A percentile compares a stretch with the other conserved stretches of the same genome.
Evolutionary conservation across 2,113 vertebrate genomes (phyloP).

Genomic region (Nibea coibor): DNA sequence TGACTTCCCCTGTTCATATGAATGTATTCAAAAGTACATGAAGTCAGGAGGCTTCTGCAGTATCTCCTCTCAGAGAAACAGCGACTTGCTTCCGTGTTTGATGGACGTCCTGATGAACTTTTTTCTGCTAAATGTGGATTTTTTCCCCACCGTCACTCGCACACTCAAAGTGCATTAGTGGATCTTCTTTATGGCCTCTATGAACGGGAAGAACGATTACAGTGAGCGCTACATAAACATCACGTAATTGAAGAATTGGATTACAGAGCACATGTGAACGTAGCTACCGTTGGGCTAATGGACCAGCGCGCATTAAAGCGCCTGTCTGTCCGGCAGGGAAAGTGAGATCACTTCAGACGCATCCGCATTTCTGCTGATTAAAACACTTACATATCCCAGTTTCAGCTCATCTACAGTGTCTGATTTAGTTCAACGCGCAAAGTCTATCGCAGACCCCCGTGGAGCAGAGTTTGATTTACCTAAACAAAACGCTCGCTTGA

Average conservation of each 20-base stretch:
- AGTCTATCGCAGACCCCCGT: background rate
- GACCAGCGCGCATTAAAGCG: background rate
- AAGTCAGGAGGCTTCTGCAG: background rate
- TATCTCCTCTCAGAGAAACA: background rate
- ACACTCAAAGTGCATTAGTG: background rate
- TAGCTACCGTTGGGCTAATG: constrained; percentile 3
- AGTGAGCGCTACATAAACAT: constrained; percentile 1
- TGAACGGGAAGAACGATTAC: background rate
- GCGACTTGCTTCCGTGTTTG: too few species aligned
- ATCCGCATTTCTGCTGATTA: background rate
- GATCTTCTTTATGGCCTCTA: background rate
- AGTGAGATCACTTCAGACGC: background rate
- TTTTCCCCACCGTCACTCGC: too few species aligned
- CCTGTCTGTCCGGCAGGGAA: background rate
- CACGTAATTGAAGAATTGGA: background rate
- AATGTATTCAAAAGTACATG: background rate
- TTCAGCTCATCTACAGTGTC: background rate
- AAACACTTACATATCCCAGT: background rate
- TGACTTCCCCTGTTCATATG: background rate
- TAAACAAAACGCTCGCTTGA: background rate
- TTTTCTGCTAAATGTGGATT: too few species aligned
- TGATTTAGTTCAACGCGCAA: background rate
- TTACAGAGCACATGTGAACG: constrained; percentile 8
- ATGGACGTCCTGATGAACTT: too few species aligned
- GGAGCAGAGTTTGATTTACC: background rate